Evolutionary conservation across 2,888 invertebrate genomes (phyloP), one percentile per base, ranked within the genome.

Genomic region (Trachelus iudaicus): DNA sequence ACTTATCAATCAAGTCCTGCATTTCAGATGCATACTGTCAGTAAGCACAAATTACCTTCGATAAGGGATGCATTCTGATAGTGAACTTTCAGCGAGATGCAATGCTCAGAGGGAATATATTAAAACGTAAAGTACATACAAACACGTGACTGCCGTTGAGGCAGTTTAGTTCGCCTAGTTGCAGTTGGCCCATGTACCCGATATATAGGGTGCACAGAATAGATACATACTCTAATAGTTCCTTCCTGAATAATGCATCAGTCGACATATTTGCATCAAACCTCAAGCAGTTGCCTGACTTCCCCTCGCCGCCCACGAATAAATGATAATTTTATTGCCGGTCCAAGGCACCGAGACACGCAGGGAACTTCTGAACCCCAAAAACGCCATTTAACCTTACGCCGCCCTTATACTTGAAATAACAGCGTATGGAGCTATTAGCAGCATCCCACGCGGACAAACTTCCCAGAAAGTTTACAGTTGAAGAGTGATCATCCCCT

Each of bases 241-340:
- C 83, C 88, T 88, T 87, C 85, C 85, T 89, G 89, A 88, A 89
- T 89, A 88, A 89, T 89, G 88, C 89, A 88, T 87, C 85, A 86
- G 85, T 84, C 83, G 84, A 87, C 84, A 86, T 87, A 89, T 89
- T 89, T 88, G 88, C 89, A 89, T 89, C 87, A 86, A 88, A 89
- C 88, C 87, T 88, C 82, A 86, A 85, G 86, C 89, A 87, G 86
- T 87, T 85, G 83, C 85, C 82, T 83, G 84, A 82, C 80, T 79
- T 77, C 79, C 73, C 75, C 73, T 79, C 83, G 81, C 81, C 81
- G 79, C 81, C 84, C 82, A 83, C 87, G 86, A 86, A 88, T 88
- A 88, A 87, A 88, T 88, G 87, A 87, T 88, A 88, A 88, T 88
- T 88, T 88, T 88, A 88, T 88, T 87, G 86, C 86, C 84, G 80